Conservation (phyloP, 2,888 invertebrate species). For the Cantharis rufa region DNA sequence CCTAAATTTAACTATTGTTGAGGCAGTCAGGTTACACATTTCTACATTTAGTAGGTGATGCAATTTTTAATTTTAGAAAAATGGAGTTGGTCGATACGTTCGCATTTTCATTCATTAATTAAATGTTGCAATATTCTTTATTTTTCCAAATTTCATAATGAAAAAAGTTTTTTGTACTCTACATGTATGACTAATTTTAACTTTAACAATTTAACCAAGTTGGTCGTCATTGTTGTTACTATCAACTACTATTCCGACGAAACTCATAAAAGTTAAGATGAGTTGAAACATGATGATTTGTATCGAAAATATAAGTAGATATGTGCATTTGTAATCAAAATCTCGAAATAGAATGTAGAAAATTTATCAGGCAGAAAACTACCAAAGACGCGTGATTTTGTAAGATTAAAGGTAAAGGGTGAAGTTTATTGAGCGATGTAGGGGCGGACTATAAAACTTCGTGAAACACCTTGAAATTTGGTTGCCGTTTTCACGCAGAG, state of each 20-base stretch:
- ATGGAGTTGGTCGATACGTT: not conserved
- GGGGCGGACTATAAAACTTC: constrained; percentile 2
- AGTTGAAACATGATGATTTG: not conserved
- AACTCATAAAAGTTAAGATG: not conserved
- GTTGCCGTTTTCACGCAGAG: constrained; percentile 18
- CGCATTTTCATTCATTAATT: not conserved
- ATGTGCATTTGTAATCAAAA: not conserved
- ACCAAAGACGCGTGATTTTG: constrained; percentile 8
- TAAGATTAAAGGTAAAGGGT: constrained; percentile 11
- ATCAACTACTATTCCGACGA: not conserved
- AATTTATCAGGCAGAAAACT: constrained; percentile 4
- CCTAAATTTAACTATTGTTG: constrained; percentile 25
- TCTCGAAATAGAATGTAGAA: not conserved
- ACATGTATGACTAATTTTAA: not conserved
- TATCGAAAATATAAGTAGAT: not conserved
- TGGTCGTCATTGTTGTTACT: not conserved
- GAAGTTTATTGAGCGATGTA: constrained; percentile 18
- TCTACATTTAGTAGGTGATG: not conserved
- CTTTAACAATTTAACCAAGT: not conserved
- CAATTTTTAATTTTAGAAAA: not conserved
- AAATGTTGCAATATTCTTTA: not conserved
- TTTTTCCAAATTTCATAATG: not conserved
- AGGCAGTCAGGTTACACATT: constrained; percentile 14
- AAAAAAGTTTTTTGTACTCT: not conserved
- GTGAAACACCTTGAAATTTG: constrained; percentile 21